These are phyloP conservation scores for Gryllus bimaculatus DNA, from an alignment of 1,140 invertebrate genomes.

Conservation along the genomic window DNA sequence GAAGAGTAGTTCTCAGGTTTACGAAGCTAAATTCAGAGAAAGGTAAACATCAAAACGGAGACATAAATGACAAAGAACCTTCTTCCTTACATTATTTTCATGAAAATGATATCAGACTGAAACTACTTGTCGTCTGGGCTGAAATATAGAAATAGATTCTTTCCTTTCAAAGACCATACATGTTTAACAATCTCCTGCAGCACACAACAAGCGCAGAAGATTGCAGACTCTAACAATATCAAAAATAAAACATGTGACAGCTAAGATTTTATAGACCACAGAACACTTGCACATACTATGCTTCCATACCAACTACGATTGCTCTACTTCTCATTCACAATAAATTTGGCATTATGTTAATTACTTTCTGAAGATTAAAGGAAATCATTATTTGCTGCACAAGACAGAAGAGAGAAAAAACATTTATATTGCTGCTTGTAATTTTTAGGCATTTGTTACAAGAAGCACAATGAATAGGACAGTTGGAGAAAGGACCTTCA, in stretches of 20 bases:
- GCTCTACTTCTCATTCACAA: neutral
- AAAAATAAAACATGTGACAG: conserved; percentile 2
- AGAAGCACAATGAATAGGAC: neutral
- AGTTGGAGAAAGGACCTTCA: neutral
- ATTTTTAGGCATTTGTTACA: too few relatives aligned
- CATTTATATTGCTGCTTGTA: neutral
- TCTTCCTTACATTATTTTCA: too few relatives aligned
- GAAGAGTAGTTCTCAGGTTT: too few relatives aligned
- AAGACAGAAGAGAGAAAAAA: neutral
- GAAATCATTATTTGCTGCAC: neutral
- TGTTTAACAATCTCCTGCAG: neutral
- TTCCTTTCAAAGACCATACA: neutral
- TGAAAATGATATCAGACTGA: too few relatives aligned
- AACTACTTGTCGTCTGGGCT: neutral
- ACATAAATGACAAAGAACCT: too few relatives aligned
- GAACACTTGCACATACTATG: neutral
- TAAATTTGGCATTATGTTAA: neutral
- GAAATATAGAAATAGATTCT: neutral
- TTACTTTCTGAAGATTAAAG: neutral
- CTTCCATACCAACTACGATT: neutral
- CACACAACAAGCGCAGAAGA: neutral
- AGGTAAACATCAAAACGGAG: too few relatives aligned
- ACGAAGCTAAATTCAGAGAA: too few relatives aligned
- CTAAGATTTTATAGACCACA: neutral
- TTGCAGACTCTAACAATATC: neutral